phyloP scores from a whole-genome alignment of 2,888 invertebrate genomes.

The Sicus ferrugineus region DNA sequence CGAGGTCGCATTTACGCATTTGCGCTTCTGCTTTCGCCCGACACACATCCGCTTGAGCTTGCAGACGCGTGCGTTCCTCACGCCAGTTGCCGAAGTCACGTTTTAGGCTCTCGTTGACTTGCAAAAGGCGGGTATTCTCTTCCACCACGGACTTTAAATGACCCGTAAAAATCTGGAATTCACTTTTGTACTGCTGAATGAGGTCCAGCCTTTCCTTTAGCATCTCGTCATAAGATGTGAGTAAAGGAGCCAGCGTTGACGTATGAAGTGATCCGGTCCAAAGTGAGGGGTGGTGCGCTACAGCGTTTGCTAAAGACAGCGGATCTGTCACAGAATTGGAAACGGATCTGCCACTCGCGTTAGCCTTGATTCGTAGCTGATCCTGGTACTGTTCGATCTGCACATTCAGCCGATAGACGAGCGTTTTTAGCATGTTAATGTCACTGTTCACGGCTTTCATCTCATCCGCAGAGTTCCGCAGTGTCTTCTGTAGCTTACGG shows the following conservation, averaged over 20 bases:
- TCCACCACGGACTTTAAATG: conserved; percentile 74
- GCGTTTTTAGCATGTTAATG: conserved; percentile 77
- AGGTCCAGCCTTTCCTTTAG: conserved; percentile 78
- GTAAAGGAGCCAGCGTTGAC: conserved; percentile 69
- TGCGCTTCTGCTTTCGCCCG: conserved; percentile 63
- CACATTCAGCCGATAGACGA: conserved; percentile 79
- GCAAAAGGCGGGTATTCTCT: conserved; percentile 74
- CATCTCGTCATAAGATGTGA: conserved; percentile 82
- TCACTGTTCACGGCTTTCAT: conserved; percentile 73
- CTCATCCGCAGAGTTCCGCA: conserved; percentile 58
- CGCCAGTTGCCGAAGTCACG: conserved; percentile 63
- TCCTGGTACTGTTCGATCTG: conserved; percentile 82
- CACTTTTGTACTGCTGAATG: conserved; percentile 74
- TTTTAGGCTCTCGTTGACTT: conserved; percentile 67
- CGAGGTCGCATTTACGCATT: conserved; percentile 72
- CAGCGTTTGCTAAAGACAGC: background rate
- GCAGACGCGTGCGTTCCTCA: conserved; percentile 61
- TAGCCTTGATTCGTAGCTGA: conserved; percentile 65
- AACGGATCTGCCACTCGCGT: background rate
- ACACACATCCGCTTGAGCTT: conserved; percentile 60
- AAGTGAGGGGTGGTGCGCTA: background rate
- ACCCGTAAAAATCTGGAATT: conserved; percentile 76
- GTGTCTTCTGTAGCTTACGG: conserved; percentile 51
- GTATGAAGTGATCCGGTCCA: conserved; percentile 50
- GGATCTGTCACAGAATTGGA: conserved; percentile 25